Conservation (phyloP, 64 coral and sea anemone genomes). For the Platygyra sinensis region DNA sequence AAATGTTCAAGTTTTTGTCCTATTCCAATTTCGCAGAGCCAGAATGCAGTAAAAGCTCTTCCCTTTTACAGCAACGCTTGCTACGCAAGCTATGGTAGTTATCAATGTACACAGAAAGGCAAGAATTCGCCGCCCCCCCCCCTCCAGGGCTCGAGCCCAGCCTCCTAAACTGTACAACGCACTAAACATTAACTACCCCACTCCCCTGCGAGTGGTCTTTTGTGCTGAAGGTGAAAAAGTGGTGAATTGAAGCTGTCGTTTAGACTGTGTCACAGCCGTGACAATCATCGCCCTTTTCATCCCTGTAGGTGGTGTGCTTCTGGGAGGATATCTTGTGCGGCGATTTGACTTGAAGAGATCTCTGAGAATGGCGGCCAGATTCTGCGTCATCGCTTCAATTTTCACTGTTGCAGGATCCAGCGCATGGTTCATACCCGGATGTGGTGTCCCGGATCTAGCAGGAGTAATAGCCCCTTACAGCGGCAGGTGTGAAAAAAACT, state of each 20-base stretch:
- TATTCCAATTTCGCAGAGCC: too few relatives aligned
- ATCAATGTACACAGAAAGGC: too few relatives aligned
- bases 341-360: constrained; percentile 85
- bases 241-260: neutral
- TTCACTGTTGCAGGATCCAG: constrained; percentile 35
- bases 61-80: too few relatives aligned
- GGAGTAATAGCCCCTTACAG: constrained; percentile 68
- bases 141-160: too few relatives aligned
- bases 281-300: neutral
- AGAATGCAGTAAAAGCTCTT: too few relatives aligned
- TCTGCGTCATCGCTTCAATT: constrained; percentile 60
- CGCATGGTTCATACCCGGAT: constrained; percentile 88
- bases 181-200: too few relatives aligned
- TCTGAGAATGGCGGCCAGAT: constrained; percentile 73
- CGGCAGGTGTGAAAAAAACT: constrained; percentile 47
- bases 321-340: constrained; percentile 66
- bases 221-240: neutral
- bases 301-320: constrained; percentile 62
- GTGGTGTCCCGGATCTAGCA: constrained; percentile 66
- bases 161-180: too few relatives aligned
- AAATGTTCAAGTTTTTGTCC: too few relatives aligned
- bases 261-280: too few relatives aligned
- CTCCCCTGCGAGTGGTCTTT: too few relatives aligned
- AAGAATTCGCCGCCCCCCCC: too few relatives aligned
- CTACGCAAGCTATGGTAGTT: too few relatives aligned